These are phyloP conservation scores for Scaptomyza montana DNA, from an alignment of 1,140 invertebrate genomes.

Conservation along the genomic window DNA sequence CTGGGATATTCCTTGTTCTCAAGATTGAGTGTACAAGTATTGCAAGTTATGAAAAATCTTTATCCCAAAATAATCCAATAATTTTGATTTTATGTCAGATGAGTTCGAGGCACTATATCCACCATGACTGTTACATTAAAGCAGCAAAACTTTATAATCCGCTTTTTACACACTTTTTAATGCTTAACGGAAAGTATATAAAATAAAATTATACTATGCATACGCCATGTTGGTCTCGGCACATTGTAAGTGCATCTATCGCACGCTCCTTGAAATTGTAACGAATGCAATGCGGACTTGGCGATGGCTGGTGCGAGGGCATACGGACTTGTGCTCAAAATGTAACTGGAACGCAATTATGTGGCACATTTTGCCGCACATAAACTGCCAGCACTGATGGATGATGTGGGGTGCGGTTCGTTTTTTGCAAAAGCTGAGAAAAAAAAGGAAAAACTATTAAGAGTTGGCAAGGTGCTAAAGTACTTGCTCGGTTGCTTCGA, in stretches of 20 bases:
- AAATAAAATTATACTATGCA: slow-evolving; percentile 51
- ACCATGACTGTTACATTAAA: slow-evolving; percentile 10
- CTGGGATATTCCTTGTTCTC: too few species aligned
- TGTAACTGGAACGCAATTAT: slow-evolving; percentile 80
- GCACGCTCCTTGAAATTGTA: slow-evolving; percentile 9
- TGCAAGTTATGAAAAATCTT: too few species aligned
- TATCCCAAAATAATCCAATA: too few species aligned
- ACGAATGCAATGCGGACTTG: slow-evolving; percentile 10
- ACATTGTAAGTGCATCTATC: slow-evolving; percentile 45
- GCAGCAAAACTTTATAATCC: not conserved
- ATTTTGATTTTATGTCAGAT: too few species aligned
- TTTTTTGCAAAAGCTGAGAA: slow-evolving; percentile 9
- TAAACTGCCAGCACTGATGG: slow-evolving; percentile 44
- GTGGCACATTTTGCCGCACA: slow-evolving; percentile 59
- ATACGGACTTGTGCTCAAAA: slow-evolving; percentile 65
- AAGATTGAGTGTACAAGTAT: too few species aligned
- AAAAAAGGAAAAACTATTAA: slow-evolving; percentile 60
- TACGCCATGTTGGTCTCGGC: slow-evolving; percentile 41
- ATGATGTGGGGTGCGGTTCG: slow-evolving; percentile 10
- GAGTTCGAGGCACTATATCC: too few species aligned
- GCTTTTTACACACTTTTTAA: not conserved
- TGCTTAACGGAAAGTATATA: slow-evolving; percentile 4
- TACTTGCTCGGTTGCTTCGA: slow-evolving; percentile 66
- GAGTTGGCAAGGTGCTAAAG: slow-evolving; percentile 56
- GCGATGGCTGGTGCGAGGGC: slow-evolving; percentile 21